Evolutionary conservation across 2,888 invertebrate species (phyloP).

Genomic region (Busseola fusca): DNA sequence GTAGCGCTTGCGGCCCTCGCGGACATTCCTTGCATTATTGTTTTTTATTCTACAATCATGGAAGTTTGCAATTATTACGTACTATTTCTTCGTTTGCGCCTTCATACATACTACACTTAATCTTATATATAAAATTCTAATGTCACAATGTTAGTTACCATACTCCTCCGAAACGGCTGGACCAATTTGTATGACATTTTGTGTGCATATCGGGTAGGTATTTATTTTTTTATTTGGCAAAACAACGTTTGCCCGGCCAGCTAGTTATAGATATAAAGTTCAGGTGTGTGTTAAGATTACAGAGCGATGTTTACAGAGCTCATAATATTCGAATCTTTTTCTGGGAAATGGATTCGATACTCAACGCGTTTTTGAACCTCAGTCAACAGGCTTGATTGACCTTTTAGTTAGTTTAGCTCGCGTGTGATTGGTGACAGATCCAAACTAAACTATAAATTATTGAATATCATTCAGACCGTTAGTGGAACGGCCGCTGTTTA

Average conservation of each 20-base stretch:
- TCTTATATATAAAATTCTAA: too few species aligned
- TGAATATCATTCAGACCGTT: neutral
- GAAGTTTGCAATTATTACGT: conserved; percentile 31
- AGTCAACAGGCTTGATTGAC: too few species aligned
- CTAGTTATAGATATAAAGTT: neutral
- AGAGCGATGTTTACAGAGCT: neutral
- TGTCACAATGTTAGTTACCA: too few species aligned
- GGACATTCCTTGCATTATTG: conserved; percentile 38
- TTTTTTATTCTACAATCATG: conserved; percentile 31
- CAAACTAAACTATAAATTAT: neutral
- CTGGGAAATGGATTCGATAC: neutral
- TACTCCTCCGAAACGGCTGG: too few species aligned
- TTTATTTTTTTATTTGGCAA: too few species aligned
- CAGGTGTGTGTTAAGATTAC: neutral
- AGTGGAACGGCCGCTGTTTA: neutral
- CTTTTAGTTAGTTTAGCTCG: neutral
- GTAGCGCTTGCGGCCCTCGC: conserved; percentile 22
- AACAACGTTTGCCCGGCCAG: too few species aligned
- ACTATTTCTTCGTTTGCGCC: neutral
- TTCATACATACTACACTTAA: neutral
- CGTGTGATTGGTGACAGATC: neutral
- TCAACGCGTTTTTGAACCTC: neutral
- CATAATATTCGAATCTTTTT: neutral
- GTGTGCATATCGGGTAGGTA: too few species aligned
- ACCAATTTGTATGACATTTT: too few species aligned